Evolutionary conservation across 2,888 invertebrate genomes (phyloP), one percentile per base, ranked within the genome.

Genomic region (Ephialtes manifestator): DNA sequence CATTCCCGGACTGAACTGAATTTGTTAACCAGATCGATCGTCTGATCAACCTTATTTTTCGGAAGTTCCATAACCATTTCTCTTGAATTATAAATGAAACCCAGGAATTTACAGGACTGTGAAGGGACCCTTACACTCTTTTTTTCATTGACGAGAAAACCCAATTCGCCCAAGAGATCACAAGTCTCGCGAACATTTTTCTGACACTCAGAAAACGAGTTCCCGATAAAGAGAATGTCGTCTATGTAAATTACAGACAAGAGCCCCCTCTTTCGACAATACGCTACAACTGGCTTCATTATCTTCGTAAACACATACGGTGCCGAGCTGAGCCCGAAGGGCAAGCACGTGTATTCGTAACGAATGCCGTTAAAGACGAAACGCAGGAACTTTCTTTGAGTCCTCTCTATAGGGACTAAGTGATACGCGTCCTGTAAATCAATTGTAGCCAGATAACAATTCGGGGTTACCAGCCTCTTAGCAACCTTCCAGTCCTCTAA

Each of bases 301-400:
- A 72, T 35, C 18, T 72, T 72, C 4, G 58, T 72, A 13, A 72
- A 72, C 35, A 39, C 24, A 51, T 60, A 60, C 7, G 74, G 46
- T 8, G 60, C 60, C 7, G 46, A 15, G 13, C n/a, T 46, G 15
- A 74, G 60, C 7, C 74, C 60, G n/a, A 74, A 74, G 24, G 48
- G 46, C 11, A 74, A 46, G 2, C 46, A 74, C n/a, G 31, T 18
- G 20, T 53, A 71, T 35, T 71, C 71, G 35, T 71, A 71, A 13
- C 31, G 31, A 46, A 46, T 46, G 10, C 46, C 46, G 11, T 13
- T 46, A 13, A 13, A 46, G 10, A 46, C 10, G 46, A 46, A 46
- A 46, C 46, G 10, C 46, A 46, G 13, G 46, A 46, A 10, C 13
- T 13, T 46, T 13, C 4, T 31, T 31, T 46, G 13, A 2, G 10